Conservation (phyloP, 2,113 vertebrate species). For the Colaptes auratus region DNA sequence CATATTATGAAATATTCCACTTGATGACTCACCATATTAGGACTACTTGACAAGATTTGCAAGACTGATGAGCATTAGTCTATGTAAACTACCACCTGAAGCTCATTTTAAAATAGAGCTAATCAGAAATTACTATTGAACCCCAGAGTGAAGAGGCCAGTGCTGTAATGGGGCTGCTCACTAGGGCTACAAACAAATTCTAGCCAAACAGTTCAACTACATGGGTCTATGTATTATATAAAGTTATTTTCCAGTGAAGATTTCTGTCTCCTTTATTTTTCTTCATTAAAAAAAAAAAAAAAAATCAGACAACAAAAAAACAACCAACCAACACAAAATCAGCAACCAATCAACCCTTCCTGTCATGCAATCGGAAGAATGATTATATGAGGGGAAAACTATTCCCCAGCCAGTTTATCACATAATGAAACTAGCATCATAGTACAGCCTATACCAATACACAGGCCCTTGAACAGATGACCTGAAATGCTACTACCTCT, state of each 20-base stretch:
- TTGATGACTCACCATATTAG: background rate
- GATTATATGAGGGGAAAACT: background rate
- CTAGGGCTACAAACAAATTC: background rate
- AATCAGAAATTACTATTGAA: constrained; percentile 2
- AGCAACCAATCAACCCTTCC: background rate
- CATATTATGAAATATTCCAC: background rate
- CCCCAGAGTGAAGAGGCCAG: background rate
- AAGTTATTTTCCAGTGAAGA: background rate
- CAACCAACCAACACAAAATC: too few relatives aligned
- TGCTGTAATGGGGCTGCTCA: background rate
- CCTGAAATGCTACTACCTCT: background rate
- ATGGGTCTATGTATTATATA: background rate
- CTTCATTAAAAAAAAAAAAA: background rate
- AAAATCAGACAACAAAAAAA: background rate
- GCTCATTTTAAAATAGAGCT: constrained; percentile 8
- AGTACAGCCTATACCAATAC: background rate
- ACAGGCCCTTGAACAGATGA: background rate
- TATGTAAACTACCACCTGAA: constrained; percentile 11
- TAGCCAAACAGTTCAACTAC: background rate
- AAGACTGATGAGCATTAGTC: background rate
- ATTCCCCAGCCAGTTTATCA: background rate
- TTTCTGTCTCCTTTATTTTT: background rate
- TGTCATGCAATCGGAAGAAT: background rate
- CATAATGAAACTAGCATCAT: background rate
- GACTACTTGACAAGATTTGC: constrained; percentile 3